These are phyloP conservation scores for Phrynocephalus forsythii DNA, from an alignment of 2,797 vertebrate genomes.

Conservation along the genomic window DNA sequence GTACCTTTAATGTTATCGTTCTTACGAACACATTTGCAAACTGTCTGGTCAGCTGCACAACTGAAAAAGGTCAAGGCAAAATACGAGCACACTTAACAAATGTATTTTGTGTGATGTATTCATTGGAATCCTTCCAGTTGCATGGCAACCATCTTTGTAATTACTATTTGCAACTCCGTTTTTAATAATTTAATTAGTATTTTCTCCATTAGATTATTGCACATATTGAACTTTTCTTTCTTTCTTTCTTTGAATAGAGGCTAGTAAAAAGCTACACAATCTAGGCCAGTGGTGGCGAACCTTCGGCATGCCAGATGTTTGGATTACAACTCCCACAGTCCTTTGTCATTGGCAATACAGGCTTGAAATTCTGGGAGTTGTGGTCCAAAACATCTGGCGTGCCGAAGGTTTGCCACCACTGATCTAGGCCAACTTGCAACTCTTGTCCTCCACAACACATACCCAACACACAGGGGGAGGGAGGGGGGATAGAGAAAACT, in stretches of 20 bases:
- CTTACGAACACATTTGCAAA: conserved; percentile 65
- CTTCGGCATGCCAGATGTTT: no score
- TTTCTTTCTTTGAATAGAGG: conserved; percentile 13
- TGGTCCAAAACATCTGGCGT: no score
- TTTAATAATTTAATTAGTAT: conserved; percentile 81
- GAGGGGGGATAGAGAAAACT: no score
- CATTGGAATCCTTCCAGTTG: conserved; percentile 68
- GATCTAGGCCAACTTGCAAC: no score
- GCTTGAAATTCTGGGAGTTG: no score
- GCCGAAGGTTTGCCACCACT: no score
- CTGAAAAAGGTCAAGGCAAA: conserved; percentile 78
- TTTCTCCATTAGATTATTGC: conserved; percentile 77
- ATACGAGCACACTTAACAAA: conserved; percentile 73
- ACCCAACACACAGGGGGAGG: no score
- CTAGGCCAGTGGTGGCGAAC: conserved; percentile 9
- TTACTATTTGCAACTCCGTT: conserved; percentile 72
- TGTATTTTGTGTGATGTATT: conserved; percentile 58
- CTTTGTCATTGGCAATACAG: no score
- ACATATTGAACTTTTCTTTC: conserved; percentile 61
- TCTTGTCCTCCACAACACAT: no score
- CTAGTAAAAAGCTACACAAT: conserved; percentile 35
- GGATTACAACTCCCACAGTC: no score
- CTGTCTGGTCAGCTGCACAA: conserved; percentile 63
- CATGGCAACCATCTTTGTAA: conserved; percentile 76
- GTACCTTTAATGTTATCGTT: conserved; percentile 58